phyloP scores from a whole-genome alignment of 2,888 invertebrate species.

The Agrotis ipsilon region DNA sequence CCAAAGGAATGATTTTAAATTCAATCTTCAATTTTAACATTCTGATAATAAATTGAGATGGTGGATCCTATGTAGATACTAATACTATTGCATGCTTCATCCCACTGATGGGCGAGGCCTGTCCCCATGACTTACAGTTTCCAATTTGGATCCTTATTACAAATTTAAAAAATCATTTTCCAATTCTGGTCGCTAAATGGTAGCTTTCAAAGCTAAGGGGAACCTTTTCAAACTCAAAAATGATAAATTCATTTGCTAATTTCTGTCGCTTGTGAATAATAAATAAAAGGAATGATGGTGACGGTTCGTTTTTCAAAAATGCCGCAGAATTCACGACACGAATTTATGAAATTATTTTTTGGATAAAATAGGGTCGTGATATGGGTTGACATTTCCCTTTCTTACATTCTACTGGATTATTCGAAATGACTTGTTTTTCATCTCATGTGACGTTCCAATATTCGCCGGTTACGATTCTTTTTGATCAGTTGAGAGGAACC shows the following conservation, averaged over 20 bases:
- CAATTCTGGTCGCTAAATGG: neutral
- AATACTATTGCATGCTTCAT: too few relatives aligned
- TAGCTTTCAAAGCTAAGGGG: neutral
- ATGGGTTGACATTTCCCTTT: constrained; percentile 41
- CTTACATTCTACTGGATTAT: constrained; percentile 28
- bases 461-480: constrained; percentile 17
- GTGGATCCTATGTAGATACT: too few relatives aligned
- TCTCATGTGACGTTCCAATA: constrained; percentile 22
- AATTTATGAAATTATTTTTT: constrained; percentile 26
- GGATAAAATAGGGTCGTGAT: constrained; percentile 14
- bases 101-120: too few relatives aligned
- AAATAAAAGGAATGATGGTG: neutral
- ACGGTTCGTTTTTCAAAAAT: constrained; percentile 14
- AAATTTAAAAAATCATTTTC: neutral
- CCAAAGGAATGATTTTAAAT: neutral
- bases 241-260: constrained; percentile 17
- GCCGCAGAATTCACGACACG: neutral
- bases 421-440: constrained; percentile 18
- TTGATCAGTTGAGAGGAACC: neutral
- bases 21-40: constrained; percentile 5
- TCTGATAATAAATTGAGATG: neutral
- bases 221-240: constrained; percentile 3
- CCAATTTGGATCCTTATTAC: too few relatives aligned
- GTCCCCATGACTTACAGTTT: too few relatives aligned
- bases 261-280: constrained; percentile 21